Evolutionary conservation across 2,797 vertebrate species (phyloP), one percentile per base, ranked within the genome.

Genomic region (Erethizon dorsatum): DNA sequence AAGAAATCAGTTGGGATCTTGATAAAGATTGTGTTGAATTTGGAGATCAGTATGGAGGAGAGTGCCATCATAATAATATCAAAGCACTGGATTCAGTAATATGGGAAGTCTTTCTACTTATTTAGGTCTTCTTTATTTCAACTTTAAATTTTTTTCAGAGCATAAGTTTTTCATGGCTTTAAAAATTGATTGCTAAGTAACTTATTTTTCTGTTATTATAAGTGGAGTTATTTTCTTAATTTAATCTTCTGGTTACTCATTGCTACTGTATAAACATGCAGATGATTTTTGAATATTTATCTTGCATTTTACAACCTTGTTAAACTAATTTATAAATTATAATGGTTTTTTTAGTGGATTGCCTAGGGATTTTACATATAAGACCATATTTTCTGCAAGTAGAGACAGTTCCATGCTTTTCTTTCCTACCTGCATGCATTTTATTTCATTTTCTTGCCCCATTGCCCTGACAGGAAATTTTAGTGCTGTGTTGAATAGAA

Each of bases 381-480:
- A 50, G 50, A 47, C 92, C 5, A 63, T 45, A 18, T 69, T 54
- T 54, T 85, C 9, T 92, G 1, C 14, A 85, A 54, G 82, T 65
- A 50, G 17, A 86, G 50, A 17, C 15, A 71, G 2, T 54, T 91
- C 87, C 31, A 37, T 77, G 45, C 69, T 41, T 75, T 89, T 26
- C 2, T 78, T 41, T 87, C 33, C 14, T 75, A 10, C 31, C 4
- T 47, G 69, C 50, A 54, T 90, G 22, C 6, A 3, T 89, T 83
- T 96, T 65, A 88, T 61, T 91, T 83, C 20, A 20, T 77, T 41
- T 82, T 92, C 45, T 73, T 88, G 24, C 14, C 69, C 57, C 78
- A 50, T 14, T 65, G 12, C 11, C 37, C 12, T 84, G 63, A 6
- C 3, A 83, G 45, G 67, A 87, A 54, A 33, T 83, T 77, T 18